Conservation (phyloP, 2,888 invertebrate genomes). For the Crossocerus cetratus region DNA sequence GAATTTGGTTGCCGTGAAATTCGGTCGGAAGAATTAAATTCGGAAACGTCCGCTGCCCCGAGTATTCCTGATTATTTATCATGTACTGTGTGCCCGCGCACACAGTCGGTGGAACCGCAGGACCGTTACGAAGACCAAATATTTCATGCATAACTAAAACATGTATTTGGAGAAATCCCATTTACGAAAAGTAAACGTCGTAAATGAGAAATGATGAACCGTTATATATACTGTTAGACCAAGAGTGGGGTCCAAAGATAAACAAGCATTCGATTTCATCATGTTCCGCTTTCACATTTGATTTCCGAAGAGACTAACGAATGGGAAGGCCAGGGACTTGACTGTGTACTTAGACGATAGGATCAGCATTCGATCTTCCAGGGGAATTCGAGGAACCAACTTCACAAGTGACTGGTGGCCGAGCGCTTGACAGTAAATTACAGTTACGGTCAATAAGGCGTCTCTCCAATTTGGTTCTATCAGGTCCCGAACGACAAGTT, state of each 20-base stretch:
- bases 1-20: too few species aligned
- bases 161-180: too few species aligned
- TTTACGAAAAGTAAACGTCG: too few species aligned
- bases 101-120: too few species aligned
- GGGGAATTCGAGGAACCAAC: not conserved
- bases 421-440: slow-evolving; percentile 23
- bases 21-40: too few species aligned
- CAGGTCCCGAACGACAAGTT: slow-evolving; percentile 33
- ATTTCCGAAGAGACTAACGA: not conserved
- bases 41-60: too few species aligned
- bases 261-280: not conserved
- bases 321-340: not conserved
- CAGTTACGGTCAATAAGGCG: slow-evolving; percentile 59
- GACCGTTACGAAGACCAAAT: too few species aligned
- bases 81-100: too few species aligned
- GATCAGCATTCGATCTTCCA: not conserved
- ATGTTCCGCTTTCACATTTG: not conserved
- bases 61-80: too few species aligned
- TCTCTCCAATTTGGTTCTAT: slow-evolving; percentile 64
- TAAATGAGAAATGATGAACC: too few species aligned
- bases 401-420: slow-evolving; percentile 11
- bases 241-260: not conserved
- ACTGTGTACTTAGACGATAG: not conserved
- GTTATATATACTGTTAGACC: not conserved
- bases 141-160: too few species aligned